Evolutionary conservation across 2,113 vertebrate genomes (phyloP).

Genomic region (Cacatua alba): DNA sequence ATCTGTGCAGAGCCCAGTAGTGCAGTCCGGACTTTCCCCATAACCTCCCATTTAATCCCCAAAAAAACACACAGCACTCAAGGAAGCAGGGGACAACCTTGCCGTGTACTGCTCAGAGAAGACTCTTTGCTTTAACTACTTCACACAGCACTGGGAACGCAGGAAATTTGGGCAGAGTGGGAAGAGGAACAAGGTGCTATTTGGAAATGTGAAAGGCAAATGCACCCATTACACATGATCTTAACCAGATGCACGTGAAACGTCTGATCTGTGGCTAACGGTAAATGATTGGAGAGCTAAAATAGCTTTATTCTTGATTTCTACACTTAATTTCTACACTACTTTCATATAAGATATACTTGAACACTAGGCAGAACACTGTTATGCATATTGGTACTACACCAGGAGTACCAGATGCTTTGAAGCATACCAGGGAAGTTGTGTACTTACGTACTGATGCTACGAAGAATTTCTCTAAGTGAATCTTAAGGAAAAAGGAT

Average conservation of each 20-base stretch:
- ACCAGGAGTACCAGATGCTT: neutral
- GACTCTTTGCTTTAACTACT: neutral
- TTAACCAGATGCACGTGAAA: neutral
- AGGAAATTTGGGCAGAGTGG: neutral
- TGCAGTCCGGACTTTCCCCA: neutral
- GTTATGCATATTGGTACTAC: neutral
- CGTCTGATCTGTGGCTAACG: neutral
- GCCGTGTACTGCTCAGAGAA: fast-evolving
- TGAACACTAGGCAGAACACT: neutral
- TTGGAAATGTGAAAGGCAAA: neutral
- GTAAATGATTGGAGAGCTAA: neutral
- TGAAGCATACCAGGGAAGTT: neutral
- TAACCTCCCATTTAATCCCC: neutral
- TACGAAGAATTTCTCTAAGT: neutral
- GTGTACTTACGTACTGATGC: neutral
- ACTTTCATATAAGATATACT: neutral
- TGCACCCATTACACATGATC: neutral
- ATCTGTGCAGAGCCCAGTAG: neutral
- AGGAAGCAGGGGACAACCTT: neutral
- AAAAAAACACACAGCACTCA: neutral
- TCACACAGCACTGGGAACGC: neutral
- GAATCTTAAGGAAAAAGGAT: neutral
- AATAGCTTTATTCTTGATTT: neutral
- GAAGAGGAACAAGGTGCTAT: neutral
- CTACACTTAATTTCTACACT: neutral